Evolutionary conservation across 2,113 vertebrate genomes (phyloP), one percentile per base, ranked within the genome.

Genomic region (Pogona vitticeps): DNA sequence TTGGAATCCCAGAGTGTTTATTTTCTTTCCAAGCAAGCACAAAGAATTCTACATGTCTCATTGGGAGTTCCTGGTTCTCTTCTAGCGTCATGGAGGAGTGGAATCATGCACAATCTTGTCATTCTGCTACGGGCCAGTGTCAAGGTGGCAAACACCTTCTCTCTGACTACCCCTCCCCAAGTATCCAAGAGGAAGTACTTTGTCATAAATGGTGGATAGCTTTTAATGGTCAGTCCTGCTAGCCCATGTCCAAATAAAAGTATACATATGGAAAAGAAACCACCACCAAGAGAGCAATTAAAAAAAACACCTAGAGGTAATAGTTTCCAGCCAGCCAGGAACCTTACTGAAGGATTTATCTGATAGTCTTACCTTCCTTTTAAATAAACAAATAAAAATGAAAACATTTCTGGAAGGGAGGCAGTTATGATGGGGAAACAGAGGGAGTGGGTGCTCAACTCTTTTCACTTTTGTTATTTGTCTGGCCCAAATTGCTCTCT

Each of bases 181-280:
- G 13, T 38, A 26, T 82, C 89, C 70, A 77, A 78, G 72, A 92
- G 92, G 91, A 93, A 93, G 68, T 52, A 83, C 80, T 94, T 88
- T 89, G 90, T 93, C 90, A 65, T 6, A 4, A 0, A 6, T 90
- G 83, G 80, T 89, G 89, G 90, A 52, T 80, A 67, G 70, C 7
- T 10, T 10, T 10, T 82, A 91, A 75, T 52, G 80, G 76, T 63
- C 81, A 76, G 71, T 58, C 84, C 87, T 56, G 82, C 59, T 61
- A 79, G 71, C 46, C 84, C 84, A 72, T 80, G 82, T 65, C 91
- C 80, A 3, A 0, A 23, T 52, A 46, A 88, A 33, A 59, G 61
- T 38, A 13, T 76, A 31, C 85, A 14, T 80, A 23, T 86, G 89
- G 93, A 93, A 93, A 93, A 2, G 0, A 80, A 82, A 76, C 87